Conservation (phyloP, 64 coral and sea anemone species). For the Montipora efflorescens region DNA sequence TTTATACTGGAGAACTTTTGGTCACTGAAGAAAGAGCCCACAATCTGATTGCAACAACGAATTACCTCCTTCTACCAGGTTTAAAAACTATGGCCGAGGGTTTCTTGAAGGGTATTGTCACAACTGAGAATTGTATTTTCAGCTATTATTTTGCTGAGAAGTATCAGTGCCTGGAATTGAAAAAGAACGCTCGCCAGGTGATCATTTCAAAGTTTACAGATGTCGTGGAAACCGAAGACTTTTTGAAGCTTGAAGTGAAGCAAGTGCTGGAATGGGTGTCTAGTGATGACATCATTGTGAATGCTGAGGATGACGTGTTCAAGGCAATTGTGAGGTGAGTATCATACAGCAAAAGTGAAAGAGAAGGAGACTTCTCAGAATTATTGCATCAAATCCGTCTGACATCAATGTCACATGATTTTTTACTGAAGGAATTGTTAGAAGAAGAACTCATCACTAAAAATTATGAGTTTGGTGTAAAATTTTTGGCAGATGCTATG, state of each 20-base stretch:
- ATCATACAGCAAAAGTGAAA: too few relatives aligned
- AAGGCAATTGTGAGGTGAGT: too few relatives aligned
- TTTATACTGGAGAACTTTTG: conserved; percentile 58
- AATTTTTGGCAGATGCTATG: too few relatives aligned
- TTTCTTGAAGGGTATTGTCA: conserved; percentile 38
- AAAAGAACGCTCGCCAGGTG: conserved; percentile 17
- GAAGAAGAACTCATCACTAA: too few relatives aligned
- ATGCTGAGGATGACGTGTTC: too few relatives aligned
- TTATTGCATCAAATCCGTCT: too few relatives aligned
- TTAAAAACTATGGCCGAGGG: conserved; percentile 59
- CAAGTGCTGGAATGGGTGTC: conserved; percentile 41
- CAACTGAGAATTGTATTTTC: conserved; percentile 52
- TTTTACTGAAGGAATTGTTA: too few relatives aligned
- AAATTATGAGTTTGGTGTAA: too few relatives aligned
- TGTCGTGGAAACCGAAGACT: conserved; percentile 50
- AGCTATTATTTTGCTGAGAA: conserved; percentile 53
- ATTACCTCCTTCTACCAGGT: conserved; percentile 65
- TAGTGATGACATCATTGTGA: conserved; percentile 38
- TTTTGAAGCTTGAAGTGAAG: conserved; percentile 54
- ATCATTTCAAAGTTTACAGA: conserved; percentile 57
- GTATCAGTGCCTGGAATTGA: conserved; percentile 55
- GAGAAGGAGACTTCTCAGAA: too few relatives aligned
- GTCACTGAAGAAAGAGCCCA: conserved; percentile 47
- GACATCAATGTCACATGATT: too few relatives aligned
- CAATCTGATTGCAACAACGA: conserved; percentile 54